phyloP scores from a whole-genome alignment of 2,888 invertebrate genomes.

The Drosophila quinaria region DNA sequence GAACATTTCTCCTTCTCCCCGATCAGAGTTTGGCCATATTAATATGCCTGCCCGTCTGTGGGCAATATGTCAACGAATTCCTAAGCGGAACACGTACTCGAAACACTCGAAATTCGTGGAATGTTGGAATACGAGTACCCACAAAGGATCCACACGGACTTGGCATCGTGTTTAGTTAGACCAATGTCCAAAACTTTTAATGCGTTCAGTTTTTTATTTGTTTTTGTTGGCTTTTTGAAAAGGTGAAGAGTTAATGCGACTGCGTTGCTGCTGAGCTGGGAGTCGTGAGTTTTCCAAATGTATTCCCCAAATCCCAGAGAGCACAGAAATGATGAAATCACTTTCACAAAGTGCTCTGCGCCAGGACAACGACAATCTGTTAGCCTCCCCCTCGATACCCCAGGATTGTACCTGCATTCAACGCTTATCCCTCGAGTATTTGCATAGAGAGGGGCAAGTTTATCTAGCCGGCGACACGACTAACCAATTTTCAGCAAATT shows the following conservation, averaged over 20 bases:
- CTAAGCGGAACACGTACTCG: conserved; percentile 78
- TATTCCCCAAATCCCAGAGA: conserved; percentile 71
- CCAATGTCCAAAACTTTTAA: conserved; percentile 60
- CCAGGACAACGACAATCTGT: conserved; percentile 45
- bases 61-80: conserved; percentile 78
- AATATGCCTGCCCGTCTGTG: conserved; percentile 71
- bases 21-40: conserved; percentile 43
- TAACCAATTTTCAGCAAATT: conserved; percentile 83
- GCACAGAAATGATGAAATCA: conserved; percentile 61
- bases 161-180: conserved; percentile 17
- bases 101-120: conserved; percentile 71
- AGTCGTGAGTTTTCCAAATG: conserved; percentile 24
- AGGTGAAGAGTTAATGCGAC: conserved; percentile 70
- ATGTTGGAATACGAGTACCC: conserved; percentile 45
- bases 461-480: conserved; percentile 77
- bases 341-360: conserved; percentile 71
- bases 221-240: conserved; percentile 32
- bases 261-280: conserved; percentile 2
- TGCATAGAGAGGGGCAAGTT: conserved; percentile 59
- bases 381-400: conserved; percentile 3
- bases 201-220: conserved; percentile 45
- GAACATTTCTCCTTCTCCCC: conserved; percentile 49
- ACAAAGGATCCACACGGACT: conserved; percentile 49
- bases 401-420: conserved; percentile 36
- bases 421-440: conserved; percentile 54